phyloP scores from a whole-genome alignment of 1,140 invertebrate species.

The Phymorhynchus buccinoides region DNA sequence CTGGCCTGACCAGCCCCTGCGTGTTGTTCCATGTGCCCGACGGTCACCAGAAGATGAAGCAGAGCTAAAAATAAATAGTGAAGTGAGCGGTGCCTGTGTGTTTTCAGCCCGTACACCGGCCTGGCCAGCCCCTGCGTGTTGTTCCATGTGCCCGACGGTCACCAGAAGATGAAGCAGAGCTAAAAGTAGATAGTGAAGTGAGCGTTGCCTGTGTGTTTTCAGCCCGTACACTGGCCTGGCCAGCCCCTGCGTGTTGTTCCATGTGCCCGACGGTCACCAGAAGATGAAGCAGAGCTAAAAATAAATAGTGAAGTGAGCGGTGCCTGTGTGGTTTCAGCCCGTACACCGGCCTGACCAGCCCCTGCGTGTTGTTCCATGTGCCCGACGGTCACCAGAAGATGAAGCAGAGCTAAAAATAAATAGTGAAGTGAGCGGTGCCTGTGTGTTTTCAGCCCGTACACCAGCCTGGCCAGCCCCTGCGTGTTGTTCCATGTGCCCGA shows the following conservation, averaged over 20 bases:
- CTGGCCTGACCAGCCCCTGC: conserved; percentile 82
- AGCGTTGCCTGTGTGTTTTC: conserved; percentile 33
- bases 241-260: conserved; percentile 88
- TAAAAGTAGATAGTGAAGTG: too few species aligned
- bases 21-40: conserved; percentile 94
- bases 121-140: conserved; percentile 85
- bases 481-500: conserved; percentile 94
- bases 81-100: neutral
- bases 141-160: conserved; percentile 94
- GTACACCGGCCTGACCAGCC: conserved; percentile 80
- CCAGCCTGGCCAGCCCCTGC: conserved; percentile 82
- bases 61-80: neutral
- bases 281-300: conserved; percentile 83
- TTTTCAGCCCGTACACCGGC: conserved; percentile 79
- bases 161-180: conserved; percentile 85
- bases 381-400: conserved; percentile 93
- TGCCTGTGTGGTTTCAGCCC: conserved; percentile 73
- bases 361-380: conserved; percentile 90
- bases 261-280: conserved; percentile 93
- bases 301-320: neutral
- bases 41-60: conserved; percentile 87
- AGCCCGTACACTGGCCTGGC: conserved; percentile 81
- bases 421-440: neutral
- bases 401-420: conserved; percentile 74
- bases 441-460: conserved; percentile 77